Evolutionary conservation across 2,113 vertebrate genomes (phyloP).

Genomic region (Sula dactylatra): DNA sequence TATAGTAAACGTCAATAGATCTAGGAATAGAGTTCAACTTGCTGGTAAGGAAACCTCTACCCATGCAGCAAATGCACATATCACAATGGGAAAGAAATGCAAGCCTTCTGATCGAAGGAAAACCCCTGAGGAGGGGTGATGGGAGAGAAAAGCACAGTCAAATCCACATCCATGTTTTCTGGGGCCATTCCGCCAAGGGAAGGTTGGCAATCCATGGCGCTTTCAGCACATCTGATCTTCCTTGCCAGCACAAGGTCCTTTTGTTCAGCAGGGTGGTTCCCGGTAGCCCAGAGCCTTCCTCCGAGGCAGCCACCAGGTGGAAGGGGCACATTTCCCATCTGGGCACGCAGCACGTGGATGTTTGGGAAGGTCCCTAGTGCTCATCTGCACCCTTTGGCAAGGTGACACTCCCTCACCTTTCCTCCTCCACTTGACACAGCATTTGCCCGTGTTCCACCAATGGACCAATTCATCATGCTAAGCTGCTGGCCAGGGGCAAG

Average conservation of each 20-base stretch:
- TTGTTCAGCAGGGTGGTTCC: background rate
- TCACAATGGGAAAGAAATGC: background rate
- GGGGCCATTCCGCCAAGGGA: background rate
- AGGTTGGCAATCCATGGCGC: background rate
- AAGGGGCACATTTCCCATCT: background rate
- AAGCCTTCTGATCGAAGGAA: background rate
- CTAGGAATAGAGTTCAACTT: background rate
- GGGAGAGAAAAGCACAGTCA: background rate
- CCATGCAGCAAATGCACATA: background rate
- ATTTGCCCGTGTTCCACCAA: background rate
- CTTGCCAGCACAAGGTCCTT: background rate
- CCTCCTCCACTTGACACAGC: background rate
- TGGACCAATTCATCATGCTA: accelerated
- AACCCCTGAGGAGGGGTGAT: background rate
- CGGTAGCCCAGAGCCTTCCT: background rate
- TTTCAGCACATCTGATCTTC: background rate
- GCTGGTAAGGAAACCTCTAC: background rate
- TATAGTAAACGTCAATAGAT: conserved; percentile 23
- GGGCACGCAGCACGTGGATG: accelerated
- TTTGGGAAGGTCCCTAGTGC: background rate
- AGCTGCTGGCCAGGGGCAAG: background rate
- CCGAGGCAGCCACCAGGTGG: background rate
- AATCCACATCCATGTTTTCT: background rate
- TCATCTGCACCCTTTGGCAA: background rate
- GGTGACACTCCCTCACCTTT: background rate